Evolutionary conservation across 2,888 invertebrate species (phyloP).

Genomic region (Mythimna impura): DNA sequence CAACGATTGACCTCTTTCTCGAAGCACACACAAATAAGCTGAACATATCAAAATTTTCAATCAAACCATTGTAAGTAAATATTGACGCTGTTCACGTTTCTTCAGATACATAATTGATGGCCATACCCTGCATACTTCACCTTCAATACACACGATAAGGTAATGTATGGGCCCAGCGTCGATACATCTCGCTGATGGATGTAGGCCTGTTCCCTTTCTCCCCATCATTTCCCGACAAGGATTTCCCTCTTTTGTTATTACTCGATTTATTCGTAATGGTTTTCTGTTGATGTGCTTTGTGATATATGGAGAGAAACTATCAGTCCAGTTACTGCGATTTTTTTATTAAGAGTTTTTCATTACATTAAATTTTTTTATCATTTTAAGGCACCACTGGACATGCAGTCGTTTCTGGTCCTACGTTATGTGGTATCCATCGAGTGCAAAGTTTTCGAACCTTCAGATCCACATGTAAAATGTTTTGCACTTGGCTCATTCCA

Average conservation of each 20-base stretch:
- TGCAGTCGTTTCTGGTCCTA: too few species aligned
- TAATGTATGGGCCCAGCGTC: conserved; percentile 42
- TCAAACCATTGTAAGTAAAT: neutral
- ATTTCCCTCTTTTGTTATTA: conserved; percentile 56
- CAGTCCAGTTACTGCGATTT: neutral
- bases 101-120: conserved; percentile 35
- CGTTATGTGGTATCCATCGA: too few species aligned
- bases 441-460: too few species aligned
- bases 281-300: conserved; percentile 36
- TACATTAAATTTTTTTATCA: too few species aligned
- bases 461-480: too few species aligned
- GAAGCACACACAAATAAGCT: too few species aligned
- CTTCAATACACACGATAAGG: conserved; percentile 52
- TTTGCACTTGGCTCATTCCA: too few species aligned
- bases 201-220: conserved; percentile 44
- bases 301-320: conserved; percentile 34
- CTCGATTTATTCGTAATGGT: conserved; percentile 43
- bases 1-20: too few species aligned
- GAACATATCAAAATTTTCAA: too few species aligned
- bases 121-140: conserved; percentile 12
- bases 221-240: conserved; percentile 49
- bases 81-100: neutral
- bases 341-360: neutral
- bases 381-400: too few species aligned
- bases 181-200: conserved; percentile 64